Conservation (phyloP, 2,888 invertebrate genomes). For the Folsomia candida region DNA sequence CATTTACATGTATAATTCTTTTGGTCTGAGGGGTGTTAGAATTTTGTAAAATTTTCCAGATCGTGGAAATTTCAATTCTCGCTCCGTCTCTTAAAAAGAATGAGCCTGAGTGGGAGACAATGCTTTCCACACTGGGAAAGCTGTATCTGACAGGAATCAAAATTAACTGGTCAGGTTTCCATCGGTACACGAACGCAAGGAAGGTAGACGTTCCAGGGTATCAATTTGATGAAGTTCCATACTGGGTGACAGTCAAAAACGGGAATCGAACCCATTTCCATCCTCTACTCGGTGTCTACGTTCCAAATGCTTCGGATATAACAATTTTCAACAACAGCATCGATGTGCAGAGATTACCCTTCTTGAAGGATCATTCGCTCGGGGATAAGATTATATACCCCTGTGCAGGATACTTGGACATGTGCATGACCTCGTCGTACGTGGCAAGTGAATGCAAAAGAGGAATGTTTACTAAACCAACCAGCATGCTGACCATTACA, state of each 20-base stretch:
- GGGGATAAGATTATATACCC: slow-evolving; percentile 24
- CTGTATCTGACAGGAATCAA: slow-evolving; percentile 20
- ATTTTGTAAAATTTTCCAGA: no score
- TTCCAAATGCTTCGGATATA: slow-evolving; percentile 1
- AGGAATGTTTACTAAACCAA: slow-evolving; percentile 10
- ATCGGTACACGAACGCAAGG: slow-evolving; percentile 6
- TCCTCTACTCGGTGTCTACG: slow-evolving; percentile 23
- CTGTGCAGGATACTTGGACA: slow-evolving; percentile 26
- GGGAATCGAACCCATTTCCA: slow-evolving; percentile 3
- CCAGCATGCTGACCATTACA: slow-evolving; percentile 9
- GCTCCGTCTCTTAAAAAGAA: slow-evolving; percentile 24
- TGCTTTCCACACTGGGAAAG: slow-evolving; percentile 22
- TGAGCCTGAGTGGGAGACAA: slow-evolving; percentile 22
- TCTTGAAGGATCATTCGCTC: slow-evolving; percentile 25
- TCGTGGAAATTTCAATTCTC: background rate
- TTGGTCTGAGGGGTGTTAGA: no score
- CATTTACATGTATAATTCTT: no score
- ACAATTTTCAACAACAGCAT: slow-evolving; percentile 23
- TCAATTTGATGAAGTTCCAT: slow-evolving; percentile 26
- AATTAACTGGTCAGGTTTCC: slow-evolving; percentile 30
- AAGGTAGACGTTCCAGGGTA: slow-evolving; percentile 21
- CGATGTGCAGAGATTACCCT: slow-evolving; percentile 2
- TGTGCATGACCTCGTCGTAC: slow-evolving; percentile 21
- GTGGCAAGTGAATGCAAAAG: background rate
- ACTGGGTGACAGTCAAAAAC: slow-evolving; percentile 20